Evolutionary conservation across 2,113 vertebrate species (phyloP), one percentile per base, ranked within the genome.

Genomic region (Bubo scandiacus): DNA sequence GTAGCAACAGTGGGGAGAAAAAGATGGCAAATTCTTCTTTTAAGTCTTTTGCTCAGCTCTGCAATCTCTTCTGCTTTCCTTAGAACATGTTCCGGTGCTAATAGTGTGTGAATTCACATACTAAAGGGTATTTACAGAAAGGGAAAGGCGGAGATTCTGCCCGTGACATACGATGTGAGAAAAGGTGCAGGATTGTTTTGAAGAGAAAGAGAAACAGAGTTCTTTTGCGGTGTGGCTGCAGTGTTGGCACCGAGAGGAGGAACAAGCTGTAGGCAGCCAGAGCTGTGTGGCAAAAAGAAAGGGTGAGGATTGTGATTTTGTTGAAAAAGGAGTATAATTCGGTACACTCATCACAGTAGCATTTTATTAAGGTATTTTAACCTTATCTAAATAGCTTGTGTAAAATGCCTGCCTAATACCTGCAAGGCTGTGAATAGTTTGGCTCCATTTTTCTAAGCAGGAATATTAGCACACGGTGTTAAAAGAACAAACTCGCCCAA

Each of bases 401-500:
- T 88, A 78, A 92, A 91, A 86, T 81, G 34, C 38, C 52, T 65
- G 34, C 49, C 57, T 82, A 66, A 66, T 86, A 81, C 36, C 49
- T 89, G 26, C 45, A 54, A 20, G 49, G 22, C 81, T 90, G 58
- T 52, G 36, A 80, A 68, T 57, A 68, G 55, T 92, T 74, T 25
- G 54, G 19, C 61, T 80, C 5, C 21, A 2, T 86, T 94, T 78
- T 81, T 79, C 55, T 40, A 47, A 90, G 38, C 11, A 27, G 20
- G 73, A 47, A n/a, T 74, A 78, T 80, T 94, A 95, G 95, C 94
- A 90, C 90, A 26, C 79, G 54, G 84, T 52, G 30, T 89, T 90
- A 95, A 97, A 98, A 96, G 94, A 97, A 93, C 94, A 95, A 93
- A 96, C 67, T 95, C 1, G 23, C 96, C 72, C 90, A 81, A 96